A percentile compares a stretch with the other conserved stretches of the same genome.
These are phyloP conservation scores for Drosophila bocqueti DNA, from an alignment of 1,140 invertebrate species.

Conservation along the genomic window DNA sequence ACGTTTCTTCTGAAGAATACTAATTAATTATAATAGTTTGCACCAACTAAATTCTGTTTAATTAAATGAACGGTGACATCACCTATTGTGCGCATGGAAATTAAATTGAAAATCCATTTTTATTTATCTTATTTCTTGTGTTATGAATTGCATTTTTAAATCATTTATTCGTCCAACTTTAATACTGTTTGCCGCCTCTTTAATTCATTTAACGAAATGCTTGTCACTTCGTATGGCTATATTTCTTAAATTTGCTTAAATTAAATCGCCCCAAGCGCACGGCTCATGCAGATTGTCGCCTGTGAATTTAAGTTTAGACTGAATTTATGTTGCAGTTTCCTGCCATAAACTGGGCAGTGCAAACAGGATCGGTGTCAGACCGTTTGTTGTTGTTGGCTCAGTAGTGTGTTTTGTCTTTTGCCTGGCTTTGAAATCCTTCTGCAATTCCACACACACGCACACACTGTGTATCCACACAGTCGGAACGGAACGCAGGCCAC, in stretches of 20 bases:
- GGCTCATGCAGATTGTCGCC: conserved; percentile 15
- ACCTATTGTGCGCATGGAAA: background rate
- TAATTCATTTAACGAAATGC: background rate
- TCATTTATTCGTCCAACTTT: conserved; percentile 14
- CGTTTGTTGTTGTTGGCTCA: conserved; percentile 38
- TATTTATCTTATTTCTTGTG: conserved; percentile 1
- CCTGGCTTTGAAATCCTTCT: conserved; percentile 43
- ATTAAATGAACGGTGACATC: background rate
- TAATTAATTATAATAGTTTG: conserved; percentile 7
- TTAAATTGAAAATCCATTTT: conserved; percentile 1
- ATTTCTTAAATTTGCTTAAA: conserved; percentile 25
- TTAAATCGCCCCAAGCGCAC: conserved; percentile 18
- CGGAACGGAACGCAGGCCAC: conserved; percentile 15
- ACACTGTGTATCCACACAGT: conserved; percentile 2
- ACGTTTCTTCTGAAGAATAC: background rate
- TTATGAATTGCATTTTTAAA: conserved; percentile 6
- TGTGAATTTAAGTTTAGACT: conserved; percentile 33
- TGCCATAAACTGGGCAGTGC: conserved; percentile 46
- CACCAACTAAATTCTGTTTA: background rate
- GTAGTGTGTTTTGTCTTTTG: conserved; percentile 51
- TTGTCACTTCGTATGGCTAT: background rate
- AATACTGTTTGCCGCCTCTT: background rate
- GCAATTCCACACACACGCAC: conserved; percentile 10
- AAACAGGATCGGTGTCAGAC: conserved; percentile 36
- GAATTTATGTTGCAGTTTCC: conserved; percentile 46